Percentiles rank a stretch among this genome's conserved stretches.
Conservation (phyloP, 2,888 invertebrate genomes). For the Eupsilia transversa region DNA sequence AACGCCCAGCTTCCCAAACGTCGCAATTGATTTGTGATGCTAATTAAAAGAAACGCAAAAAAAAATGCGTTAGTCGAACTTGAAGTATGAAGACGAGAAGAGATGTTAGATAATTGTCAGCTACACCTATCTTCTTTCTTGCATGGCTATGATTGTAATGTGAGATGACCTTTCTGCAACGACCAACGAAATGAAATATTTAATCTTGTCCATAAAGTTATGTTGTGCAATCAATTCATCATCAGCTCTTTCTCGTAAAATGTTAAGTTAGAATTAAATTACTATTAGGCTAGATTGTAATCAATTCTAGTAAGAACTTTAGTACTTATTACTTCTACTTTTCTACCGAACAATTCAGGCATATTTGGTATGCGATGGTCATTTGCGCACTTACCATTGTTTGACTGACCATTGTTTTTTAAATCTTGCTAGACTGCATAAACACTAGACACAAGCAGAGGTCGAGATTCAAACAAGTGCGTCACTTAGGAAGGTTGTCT, state of each 20-base stretch:
- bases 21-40: slow-evolving; percentile 46
- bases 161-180: background rate
- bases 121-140: background rate
- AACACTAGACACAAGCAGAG: background rate
- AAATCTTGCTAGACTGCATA: background rate
- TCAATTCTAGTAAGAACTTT: no score
- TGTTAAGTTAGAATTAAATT: no score
- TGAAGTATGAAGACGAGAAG: background rate
- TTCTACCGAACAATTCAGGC: background rate
- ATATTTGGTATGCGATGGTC: background rate
- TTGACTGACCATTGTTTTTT: slow-evolving; percentile 5
- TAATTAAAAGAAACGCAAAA: slow-evolving; percentile 33
- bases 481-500: slow-evolving; percentile 3
- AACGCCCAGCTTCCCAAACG: slow-evolving; percentile 10
- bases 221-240: background rate
- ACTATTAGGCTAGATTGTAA: no score
- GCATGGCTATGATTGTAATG: background rate
- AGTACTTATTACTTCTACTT: no score
- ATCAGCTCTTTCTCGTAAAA: no score
- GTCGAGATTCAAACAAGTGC: background rate
- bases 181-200: background rate
- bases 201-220: background rate
- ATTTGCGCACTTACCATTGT: background rate
- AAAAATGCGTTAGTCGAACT: slow-evolving; percentile 34
- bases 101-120: slow-evolving; percentile 30